Evolutionary conservation across 2,797 vertebrate genomes (phyloP), one percentile per base, ranked within the genome.

Genomic region (Morelia viridis): DNA sequence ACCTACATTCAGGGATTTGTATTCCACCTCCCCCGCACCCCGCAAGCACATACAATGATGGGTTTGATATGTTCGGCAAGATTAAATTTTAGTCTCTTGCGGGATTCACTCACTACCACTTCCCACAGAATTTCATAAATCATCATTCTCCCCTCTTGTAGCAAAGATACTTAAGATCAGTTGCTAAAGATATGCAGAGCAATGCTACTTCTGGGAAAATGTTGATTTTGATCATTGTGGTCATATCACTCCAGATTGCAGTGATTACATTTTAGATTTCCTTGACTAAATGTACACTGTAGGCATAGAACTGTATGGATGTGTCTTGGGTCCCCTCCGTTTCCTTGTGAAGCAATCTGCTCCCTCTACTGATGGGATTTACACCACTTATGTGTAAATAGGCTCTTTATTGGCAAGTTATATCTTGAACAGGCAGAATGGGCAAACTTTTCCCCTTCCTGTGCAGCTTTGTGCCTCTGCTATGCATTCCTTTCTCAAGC

Each of bases 1-100:
- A 93, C 92, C 92, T 93, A 64, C 91, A 89, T 91, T 89, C 88
- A 91, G 83, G 83, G 92, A 93, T 91, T 91, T 93, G 31, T 71
- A 83, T 87, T 85, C 85, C 68, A 50, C 46, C 19, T 6, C 28
- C 60, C 10, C 12, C 2, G 17, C 46, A 31, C 26, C 1, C n/a
- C 13, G 15, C 24, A 57, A 35, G 13, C 17, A 60, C 28, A 26
- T 60, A 28, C 57, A 83, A 91, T 89, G 65, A 89, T 58, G 65
- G 65, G 83, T 92, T 62, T 91, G 92, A 91, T 91, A 88, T 93
- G 65, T 91, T 91, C 87, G 31, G 90, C 56, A 15, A 88, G 92
- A 91, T 93, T 93, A 93, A 93, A 86, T 91, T 46, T 41, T 64
- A 76, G 68, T 86, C 80, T 6, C 15, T 80, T 76, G 64, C 4